phyloP scores from a whole-genome alignment of 2,797 vertebrate species.

The Rhabdophis nuchalis region DNA sequence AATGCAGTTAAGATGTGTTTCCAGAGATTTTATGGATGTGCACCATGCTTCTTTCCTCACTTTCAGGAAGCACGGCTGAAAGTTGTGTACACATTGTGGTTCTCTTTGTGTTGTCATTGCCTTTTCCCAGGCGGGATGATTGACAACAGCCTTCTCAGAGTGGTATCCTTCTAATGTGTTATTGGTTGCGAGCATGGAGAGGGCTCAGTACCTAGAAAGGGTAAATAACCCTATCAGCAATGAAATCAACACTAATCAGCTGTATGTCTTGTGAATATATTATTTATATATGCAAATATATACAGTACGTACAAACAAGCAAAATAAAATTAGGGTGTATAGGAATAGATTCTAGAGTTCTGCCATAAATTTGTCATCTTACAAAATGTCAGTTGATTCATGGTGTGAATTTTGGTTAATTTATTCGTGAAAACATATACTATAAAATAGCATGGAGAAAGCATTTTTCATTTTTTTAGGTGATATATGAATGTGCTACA shows the following conservation, averaged over 20 bases:
- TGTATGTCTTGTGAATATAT: not conserved
- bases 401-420: not conserved
- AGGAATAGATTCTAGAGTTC: not conserved
- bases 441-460: not conserved
- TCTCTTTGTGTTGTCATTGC: too few species aligned
- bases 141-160: not conserved
- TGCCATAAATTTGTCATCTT: not conserved
- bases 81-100: not conserved
- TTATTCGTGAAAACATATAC: not conserved
- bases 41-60: not conserved
- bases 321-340: not conserved
- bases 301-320: not conserved
- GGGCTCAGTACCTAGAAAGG: not conserved
- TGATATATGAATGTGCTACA: not conserved
- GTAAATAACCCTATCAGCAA: not conserved
- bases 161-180: not conserved
- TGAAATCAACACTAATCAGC: not conserved
- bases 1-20: not conserved
- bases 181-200: not conserved
- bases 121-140: not conserved
- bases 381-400: not conserved
- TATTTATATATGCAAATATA: not conserved
- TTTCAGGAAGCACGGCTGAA: not conserved
- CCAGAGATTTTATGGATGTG: not conserved
- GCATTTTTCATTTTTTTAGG: not conserved